These are phyloP conservation scores for Picus viridis DNA, from an alignment of 2,797 vertebrate species.

Conservation along the genomic window DNA sequence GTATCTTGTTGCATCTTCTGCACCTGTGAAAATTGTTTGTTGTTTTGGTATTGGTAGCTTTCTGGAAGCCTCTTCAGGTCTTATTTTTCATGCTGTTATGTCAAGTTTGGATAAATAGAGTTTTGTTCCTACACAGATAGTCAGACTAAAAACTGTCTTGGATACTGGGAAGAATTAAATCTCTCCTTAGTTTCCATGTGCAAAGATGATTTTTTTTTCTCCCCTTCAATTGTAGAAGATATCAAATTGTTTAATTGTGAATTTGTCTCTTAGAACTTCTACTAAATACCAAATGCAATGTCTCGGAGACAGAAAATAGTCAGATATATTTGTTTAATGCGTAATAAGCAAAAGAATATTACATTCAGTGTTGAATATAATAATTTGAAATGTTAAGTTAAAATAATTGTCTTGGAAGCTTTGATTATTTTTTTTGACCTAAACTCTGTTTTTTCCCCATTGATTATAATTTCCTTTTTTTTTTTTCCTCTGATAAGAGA, in stretches of 20 bases:
- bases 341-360: neutral
- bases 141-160: neutral
- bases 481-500: slow-evolving; percentile 79
- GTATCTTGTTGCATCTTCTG: neutral
- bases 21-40: neutral
- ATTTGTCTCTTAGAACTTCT: neutral
- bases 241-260: neutral
- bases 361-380: neutral
- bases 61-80: neutral
- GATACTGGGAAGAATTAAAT: neutral
- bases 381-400: neutral
- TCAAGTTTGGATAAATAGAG: neutral
- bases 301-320: neutral
- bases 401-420: neutral
- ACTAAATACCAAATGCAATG: neutral
- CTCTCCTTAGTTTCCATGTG: fast-evolving
- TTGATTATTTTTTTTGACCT: neutral
- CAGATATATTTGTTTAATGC: neutral
- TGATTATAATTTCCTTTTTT: neutral
- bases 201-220: fast-evolving
- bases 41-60: neutral
- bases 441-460: fast-evolving
- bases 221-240: neutral
- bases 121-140: neutral
- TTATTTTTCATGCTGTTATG: fast-evolving